phyloP scores from a whole-genome alignment of 2,888 invertebrate species.

The Eupeodes latifasciatus region DNA sequence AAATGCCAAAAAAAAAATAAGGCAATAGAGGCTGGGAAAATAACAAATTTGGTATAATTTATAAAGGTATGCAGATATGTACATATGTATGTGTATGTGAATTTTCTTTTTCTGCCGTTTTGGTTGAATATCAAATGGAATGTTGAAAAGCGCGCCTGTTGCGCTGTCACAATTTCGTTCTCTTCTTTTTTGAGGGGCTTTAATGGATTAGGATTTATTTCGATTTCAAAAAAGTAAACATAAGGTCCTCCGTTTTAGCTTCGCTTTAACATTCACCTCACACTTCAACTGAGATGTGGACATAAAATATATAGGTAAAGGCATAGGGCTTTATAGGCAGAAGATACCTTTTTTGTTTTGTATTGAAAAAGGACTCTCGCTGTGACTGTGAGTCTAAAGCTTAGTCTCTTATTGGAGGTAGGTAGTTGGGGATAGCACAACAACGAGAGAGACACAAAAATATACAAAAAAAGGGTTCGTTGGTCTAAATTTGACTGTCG shows the following conservation, averaged over 20 bases:
- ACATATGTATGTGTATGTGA: no score
- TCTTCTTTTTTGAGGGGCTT: slow-evolving; percentile 31
- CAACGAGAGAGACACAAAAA: slow-evolving; percentile 25
- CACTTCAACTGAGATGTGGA: neutral
- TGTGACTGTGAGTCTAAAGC: neutral
- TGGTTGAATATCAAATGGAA: neutral
- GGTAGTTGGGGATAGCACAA: neutral
- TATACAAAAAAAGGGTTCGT: slow-evolving; percentile 49
- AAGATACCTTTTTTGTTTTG: neutral
- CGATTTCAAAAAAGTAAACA: slow-evolving; percentile 51
- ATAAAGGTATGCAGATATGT: no score
- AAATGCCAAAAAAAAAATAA: no score
- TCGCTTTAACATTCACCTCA: slow-evolving; percentile 22
- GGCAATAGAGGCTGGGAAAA: no score
- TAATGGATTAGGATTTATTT: slow-evolving; percentile 62
- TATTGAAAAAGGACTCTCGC: slow-evolving; percentile 8
- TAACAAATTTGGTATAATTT: no score
- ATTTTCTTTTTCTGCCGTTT: no score
- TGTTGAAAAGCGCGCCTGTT: slow-evolving; percentile 57
- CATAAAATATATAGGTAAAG: slow-evolving; percentile 23
- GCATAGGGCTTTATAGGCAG: neutral
- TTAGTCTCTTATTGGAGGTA: neutral
- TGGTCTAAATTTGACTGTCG: slow-evolving; percentile 61
- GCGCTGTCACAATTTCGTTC: slow-evolving; percentile 49
- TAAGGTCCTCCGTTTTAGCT: slow-evolving; percentile 12